Conservation (phyloP, 2,797 vertebrate species). For the Zalophus californianus region DNA sequence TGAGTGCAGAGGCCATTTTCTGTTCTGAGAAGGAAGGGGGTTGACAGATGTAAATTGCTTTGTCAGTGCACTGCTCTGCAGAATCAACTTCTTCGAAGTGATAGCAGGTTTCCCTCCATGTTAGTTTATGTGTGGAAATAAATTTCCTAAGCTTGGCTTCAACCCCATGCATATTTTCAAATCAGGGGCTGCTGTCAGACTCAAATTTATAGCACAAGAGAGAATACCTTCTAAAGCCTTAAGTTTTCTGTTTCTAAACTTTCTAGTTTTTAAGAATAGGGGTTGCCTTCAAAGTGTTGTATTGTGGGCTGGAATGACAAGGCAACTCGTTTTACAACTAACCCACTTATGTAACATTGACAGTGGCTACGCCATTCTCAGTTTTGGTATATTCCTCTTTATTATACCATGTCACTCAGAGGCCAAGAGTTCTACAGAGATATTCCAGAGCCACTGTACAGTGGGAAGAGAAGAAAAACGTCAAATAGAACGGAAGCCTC, state of each 20-base stretch:
- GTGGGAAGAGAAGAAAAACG: not conserved
- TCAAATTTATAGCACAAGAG: not conserved
- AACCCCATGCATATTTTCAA: not conserved
- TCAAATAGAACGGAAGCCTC: not conserved
- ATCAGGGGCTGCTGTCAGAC: not conserved
- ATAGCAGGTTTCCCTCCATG: not conserved
- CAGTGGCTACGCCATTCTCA: not conserved
- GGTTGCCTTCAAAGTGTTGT: not conserved
- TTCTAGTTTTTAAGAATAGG: not conserved
- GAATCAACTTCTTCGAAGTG: not conserved
- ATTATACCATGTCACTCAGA: not conserved
- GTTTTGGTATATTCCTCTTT: not conserved
- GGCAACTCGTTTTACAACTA: not conserved
- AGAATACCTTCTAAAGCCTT: not conserved
- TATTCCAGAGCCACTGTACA: not conserved
- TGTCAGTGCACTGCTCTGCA: not conserved
- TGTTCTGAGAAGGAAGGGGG: not conserved
- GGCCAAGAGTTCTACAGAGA: not conserved
- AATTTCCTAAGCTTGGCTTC: not conserved
- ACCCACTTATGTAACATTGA: not conserved
- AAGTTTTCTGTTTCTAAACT: not conserved
- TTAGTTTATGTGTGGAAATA: not conserved
- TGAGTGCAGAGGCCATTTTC: not conserved
- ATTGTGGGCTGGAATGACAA: not conserved
- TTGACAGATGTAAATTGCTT: not conserved